Base-by-base conservation (phyloP, 2,113 vertebrate species). In the Fulica atra region DNA sequence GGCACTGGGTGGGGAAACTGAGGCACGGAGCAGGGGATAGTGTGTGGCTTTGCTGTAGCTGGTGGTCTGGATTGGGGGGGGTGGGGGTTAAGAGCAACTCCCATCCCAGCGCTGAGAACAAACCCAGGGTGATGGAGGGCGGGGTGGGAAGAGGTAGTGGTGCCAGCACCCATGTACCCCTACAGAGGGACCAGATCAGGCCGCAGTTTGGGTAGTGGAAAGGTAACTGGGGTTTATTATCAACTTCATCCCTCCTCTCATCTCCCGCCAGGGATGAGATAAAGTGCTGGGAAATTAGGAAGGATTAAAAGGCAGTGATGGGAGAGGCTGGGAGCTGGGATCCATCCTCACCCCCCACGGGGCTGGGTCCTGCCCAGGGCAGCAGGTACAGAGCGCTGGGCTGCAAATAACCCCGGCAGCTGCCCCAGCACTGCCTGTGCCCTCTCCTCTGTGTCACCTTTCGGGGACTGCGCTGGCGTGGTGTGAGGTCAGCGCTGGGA, bases 41-140 rank as follows among this genome's bases (percentile, higher is more conserved):
- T 19, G 0, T 2, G 44, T n/a, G 63, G n/a, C 40, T 74, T 50
- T 33, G 44, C 9, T 5, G 29, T 13, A 63, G 36, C 7, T 44
- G 53, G 24, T 65, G 21, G 46, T 10, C 5, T 0, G 77, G 57
- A 20, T 1, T 0, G 16, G 11, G 16, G 42, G 42, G 12, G 42
- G 42, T 15, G 42, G 46, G 28, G 11, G 24, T 50, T 53, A 24
- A 18, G 44, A 5, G 33, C 36, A 6, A 10, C 20, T n/a, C 7
- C 33, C 3, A 0, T 35, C 10, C 40, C 64, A 5, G n/a, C 0
- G 6, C 65, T 5, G 2, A 35, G 44, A 70, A 0, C 33, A 13
- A 7, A 11, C 12, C 24, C 26, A 0, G 15, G 48, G 66, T 0
- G 28, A 5, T 0, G 14, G 26, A 29, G 77, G 33, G 15, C 2